A percentile compares a stretch with the other conserved stretches of the same genome.
Evolutionary conservation across 2,888 invertebrate species (phyloP).

Genomic region (Aphidoletes aphidimyza): DNA sequence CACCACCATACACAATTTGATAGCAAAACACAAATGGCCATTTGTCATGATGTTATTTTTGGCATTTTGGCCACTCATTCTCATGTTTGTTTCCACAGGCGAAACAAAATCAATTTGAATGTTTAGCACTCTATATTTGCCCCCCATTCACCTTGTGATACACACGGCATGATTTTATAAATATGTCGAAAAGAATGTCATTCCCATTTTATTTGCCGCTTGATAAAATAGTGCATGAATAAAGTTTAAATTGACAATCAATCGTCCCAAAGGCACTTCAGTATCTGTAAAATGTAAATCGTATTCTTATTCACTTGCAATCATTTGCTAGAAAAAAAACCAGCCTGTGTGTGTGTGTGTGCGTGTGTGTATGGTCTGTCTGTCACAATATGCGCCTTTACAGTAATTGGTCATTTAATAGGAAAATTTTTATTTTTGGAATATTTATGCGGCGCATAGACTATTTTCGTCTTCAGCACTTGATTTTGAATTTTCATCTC

Average conservation of each 20-base stretch:
- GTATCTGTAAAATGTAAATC: too few relatives aligned
- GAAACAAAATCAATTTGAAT: neutral
- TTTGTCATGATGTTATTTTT: conserved; percentile 49
- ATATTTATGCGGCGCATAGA: conserved; percentile 49
- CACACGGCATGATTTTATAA: too few relatives aligned
- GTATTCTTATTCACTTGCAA: too few relatives aligned
- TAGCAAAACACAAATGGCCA: conserved; percentile 12
- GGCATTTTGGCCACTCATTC: conserved; percentile 18
- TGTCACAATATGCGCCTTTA: neutral
- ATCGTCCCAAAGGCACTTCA: too few relatives aligned
- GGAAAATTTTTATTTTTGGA: conserved; percentile 40
- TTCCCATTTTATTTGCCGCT: too few relatives aligned
- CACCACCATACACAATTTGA: neutral
- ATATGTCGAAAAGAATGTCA: too few relatives aligned
- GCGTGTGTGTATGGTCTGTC: neutral
- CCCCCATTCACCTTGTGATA: neutral
- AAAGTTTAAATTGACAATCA: too few relatives aligned
- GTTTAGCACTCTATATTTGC: neutral
- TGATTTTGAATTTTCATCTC: conserved; percentile 39
- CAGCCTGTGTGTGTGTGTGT: neutral
- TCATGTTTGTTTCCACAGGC: neutral
- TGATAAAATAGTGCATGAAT: too few relatives aligned
- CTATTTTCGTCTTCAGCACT: conserved; percentile 42
- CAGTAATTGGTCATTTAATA: conserved; percentile 39
- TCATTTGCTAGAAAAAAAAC: too few relatives aligned